Percentiles rank a stretch among this genome's conserved stretches.
phyloP scores from a whole-genome alignment of 2,113 vertebrate species.

The Ciconia stormi region DNA sequence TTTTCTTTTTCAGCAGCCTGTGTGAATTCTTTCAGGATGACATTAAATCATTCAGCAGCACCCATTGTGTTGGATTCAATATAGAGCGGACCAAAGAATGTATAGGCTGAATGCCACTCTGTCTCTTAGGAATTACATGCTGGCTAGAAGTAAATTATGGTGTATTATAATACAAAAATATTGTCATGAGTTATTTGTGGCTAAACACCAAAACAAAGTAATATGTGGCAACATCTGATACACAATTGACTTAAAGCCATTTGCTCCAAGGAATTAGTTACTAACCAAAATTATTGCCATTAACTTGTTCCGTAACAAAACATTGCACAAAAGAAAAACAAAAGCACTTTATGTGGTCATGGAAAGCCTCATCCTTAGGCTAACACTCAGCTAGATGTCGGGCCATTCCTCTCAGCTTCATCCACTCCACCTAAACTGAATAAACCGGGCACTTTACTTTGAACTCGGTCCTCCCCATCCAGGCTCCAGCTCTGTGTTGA shows the following conservation, averaged over 20 bases:
- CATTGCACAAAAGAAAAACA: background rate
- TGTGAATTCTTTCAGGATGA: conserved; percentile 49
- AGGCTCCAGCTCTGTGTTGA: background rate
- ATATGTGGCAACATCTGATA: conserved; percentile 27
- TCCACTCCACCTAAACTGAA: background rate
- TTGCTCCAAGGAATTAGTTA: background rate
- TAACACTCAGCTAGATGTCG: background rate
- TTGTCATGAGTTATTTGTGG: conserved; percentile 24
- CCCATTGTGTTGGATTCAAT: conserved; percentile 31
- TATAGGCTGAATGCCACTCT: background rate
- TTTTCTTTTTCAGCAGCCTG: conserved; percentile 39
- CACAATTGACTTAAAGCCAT: background rate
- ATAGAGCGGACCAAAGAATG: background rate
- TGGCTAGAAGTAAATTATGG: conserved; percentile 46
- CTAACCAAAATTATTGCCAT: conserved; percentile 26
- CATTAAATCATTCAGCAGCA: conserved; percentile 43
- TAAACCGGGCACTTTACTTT: background rate
- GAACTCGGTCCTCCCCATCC: background rate
- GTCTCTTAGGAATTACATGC: conserved; percentile 15
- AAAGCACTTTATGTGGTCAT: background rate
- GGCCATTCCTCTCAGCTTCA: background rate
- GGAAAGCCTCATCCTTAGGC: background rate
- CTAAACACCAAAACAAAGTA: conserved; percentile 18
- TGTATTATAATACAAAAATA: conserved; percentile 12
- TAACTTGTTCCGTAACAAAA: background rate